Evolutionary conservation across 2,113 vertebrate genomes (phyloP).

Genomic region (Lasiurus borealis): DNA sequence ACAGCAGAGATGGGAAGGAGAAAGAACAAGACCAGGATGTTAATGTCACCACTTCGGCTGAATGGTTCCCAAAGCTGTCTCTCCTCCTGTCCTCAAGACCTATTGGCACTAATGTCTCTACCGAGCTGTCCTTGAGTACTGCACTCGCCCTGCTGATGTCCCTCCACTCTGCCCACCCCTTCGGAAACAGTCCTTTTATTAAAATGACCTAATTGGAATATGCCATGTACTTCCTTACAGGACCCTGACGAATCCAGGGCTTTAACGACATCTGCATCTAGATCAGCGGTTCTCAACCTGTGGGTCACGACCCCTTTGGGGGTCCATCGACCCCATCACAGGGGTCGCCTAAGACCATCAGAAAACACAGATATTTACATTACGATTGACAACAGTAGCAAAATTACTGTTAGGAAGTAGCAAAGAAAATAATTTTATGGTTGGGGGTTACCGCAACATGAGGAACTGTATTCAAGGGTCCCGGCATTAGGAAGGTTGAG

Average conservation of each 20-base stretch:
- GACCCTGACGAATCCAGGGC: not conserved
- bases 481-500: too few species aligned
- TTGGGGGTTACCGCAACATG: too few species aligned
- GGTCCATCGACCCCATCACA: too few species aligned
- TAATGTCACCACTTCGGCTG: not conserved
- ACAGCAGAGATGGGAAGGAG: not conserved
- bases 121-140: not conserved
- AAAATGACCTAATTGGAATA: constrained; percentile 15
- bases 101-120: not conserved
- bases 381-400: too few species aligned
- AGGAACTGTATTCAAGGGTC: too few species aligned
- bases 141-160: not conserved
- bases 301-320: too few species aligned
- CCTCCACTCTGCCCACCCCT: not conserved
- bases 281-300: too few species aligned
- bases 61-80: not conserved
- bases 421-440: too few species aligned
- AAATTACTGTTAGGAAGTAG: too few species aligned
- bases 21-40: not conserved
- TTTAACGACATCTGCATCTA: constrained; percentile 19
- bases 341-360: too few species aligned
- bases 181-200: constrained; percentile 46
- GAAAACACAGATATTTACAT: too few species aligned
- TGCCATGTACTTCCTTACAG: not conserved
- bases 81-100: not conserved